A percentile compares a stretch with the other conserved stretches of the same genome.
These are phyloP conservation scores for Lacanobia oleracea DNA, from an alignment of 2,888 invertebrate species.

Conservation along the genomic window DNA sequence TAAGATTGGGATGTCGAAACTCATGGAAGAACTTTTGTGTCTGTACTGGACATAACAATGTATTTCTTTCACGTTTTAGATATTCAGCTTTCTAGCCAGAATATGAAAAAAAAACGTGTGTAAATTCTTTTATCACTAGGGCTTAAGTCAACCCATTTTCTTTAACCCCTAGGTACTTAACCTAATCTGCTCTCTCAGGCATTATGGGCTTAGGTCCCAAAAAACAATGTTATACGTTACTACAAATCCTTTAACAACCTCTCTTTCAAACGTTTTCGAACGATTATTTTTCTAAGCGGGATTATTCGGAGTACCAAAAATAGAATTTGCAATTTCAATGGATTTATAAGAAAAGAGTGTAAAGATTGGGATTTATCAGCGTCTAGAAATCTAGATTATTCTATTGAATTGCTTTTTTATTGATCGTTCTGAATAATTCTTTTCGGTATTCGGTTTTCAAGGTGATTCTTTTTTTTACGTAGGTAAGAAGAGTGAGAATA, in stretches of 20 bases:
- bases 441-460: constrained; percentile 10
- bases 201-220: not conserved
- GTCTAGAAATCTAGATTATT: constrained; percentile 51
- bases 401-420: constrained; percentile 50
- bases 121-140: not conserved
- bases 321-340: constrained; percentile 40
- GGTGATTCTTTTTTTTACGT: constrained; percentile 3
- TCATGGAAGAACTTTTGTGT: too few relatives aligned
- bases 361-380: constrained; percentile 43
- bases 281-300: constrained; percentile 22
- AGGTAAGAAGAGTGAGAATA: not conserved
- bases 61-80: not conserved
- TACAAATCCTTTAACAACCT: constrained; percentile 20
- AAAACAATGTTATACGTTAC: constrained; percentile 26
- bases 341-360: constrained; percentile 37
- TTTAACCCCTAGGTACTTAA: constrained; percentile 2
- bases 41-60: too few relatives aligned
- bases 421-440: constrained; percentile 32
- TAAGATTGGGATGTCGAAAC: too few relatives aligned
- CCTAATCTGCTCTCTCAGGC: constrained; percentile 15
- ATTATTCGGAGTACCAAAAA: constrained; percentile 33
- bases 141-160: constrained; percentile 9
- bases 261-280: constrained; percentile 15
- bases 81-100: not conserved
- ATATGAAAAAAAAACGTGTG: not conserved